Evolutionary conservation across 37 sponge, comb jelly and placozoan genomes (phyloP).

Genomic region (Aplysina aerophoba): DNA sequence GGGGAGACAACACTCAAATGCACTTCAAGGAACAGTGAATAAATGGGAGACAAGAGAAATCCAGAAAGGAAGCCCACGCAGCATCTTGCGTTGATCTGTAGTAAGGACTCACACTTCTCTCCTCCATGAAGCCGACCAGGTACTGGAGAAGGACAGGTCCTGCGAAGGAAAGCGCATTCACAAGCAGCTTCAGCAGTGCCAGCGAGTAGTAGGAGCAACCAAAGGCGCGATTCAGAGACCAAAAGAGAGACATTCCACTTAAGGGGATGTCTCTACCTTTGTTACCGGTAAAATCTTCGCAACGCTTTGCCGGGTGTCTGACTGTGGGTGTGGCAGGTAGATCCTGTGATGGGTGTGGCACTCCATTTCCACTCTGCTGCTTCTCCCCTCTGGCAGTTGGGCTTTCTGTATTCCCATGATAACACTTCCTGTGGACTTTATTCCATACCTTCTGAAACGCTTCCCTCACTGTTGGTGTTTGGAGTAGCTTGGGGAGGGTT

Average conservation of each 20-base stretch:
- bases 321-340: neutral
- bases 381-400: neutral
- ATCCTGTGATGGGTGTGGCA: neutral
- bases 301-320: neutral
- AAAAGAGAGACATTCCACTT: conserved; percentile 50
- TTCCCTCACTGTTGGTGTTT: conserved; percentile 45
- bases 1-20: neutral
- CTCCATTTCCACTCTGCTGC: neutral
- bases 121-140: conserved; percentile 86
- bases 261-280: neutral
- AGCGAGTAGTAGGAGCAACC: conserved; percentile 95
- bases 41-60: no score
- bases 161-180: conserved; percentile 83
- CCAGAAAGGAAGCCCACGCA: no score
- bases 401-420: neutral
- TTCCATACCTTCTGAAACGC: conserved; percentile 45
- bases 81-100: no score
- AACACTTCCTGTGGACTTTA: neutral
- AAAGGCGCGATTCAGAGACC: conserved; percentile 82
- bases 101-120: conserved; percentile 45
- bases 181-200: conserved; percentile 79
- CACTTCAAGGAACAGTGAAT: no score
- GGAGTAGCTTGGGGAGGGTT: conserved; percentile 55
- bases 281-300: neutral
- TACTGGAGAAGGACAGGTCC: conserved; percentile 89